Conservation (phyloP, 2,797 vertebrate species). For the Gymnothorax javanicus region DNA sequence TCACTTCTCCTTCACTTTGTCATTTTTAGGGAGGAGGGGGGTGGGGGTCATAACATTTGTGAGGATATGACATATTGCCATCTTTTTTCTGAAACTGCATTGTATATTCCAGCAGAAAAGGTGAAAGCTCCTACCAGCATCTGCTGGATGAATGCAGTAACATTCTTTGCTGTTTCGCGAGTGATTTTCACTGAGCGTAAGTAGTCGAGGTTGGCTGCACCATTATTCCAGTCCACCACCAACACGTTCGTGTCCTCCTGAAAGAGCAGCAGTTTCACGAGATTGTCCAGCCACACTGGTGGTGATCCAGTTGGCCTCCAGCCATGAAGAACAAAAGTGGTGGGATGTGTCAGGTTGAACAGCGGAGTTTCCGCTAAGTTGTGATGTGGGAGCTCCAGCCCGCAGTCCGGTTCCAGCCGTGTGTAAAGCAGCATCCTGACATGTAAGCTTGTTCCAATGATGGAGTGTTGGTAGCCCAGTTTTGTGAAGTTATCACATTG, state of each 20-base stretch:
- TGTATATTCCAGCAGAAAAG: neutral
- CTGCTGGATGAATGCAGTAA: conserved; percentile 72
- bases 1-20: neutral
- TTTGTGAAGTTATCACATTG: conserved; percentile 80
- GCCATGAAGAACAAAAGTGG: conserved; percentile 86
- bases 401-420: conserved; percentile 69
- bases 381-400: conserved; percentile 64
- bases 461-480: conserved; percentile 72
- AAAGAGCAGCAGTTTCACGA: conserved; percentile 65
- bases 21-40: neutral
- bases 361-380: conserved; percentile 63
- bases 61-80: neutral
- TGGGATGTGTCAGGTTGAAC: conserved; percentile 69
- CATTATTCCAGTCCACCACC: conserved; percentile 91
- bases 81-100: neutral
- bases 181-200: conserved; percentile 76
- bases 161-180: conserved; percentile 67
- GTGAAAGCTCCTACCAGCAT: conserved; percentile 76
- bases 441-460: conserved; percentile 73
- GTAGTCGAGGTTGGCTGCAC: conserved; percentile 86
- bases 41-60: neutral
- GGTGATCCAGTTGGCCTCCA: conserved; percentile 83
- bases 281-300: conserved; percentile 74
- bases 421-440: conserved; percentile 82
- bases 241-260: conserved; percentile 78